Base-by-base conservation (phyloP, 2,113 vertebrate genomes). In the Zeus faber region DNA sequence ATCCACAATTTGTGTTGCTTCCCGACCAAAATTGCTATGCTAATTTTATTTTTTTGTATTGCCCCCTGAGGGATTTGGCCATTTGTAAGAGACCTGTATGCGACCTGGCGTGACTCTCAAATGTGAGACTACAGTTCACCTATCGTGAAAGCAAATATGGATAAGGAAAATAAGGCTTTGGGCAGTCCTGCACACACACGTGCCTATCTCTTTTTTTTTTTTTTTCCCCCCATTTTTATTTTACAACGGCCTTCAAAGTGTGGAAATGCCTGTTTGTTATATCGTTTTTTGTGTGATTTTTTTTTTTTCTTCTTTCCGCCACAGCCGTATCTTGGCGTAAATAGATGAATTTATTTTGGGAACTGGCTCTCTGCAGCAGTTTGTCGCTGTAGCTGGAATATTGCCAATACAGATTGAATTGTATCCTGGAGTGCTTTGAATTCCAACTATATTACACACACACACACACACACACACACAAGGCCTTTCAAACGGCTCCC, bases 351-450 rank as follows among this genome's bases (percentile, higher is more conserved):
- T 6, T 17, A 22, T 18, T 44, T 10, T 48, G 31, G 37, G 27
- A 22, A 22, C 24, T 13, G 21, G 56, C 49, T 47, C 27, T 27
- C 21, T 13, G 37, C 10, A 25, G 21, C 4, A 41, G 6, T 41
- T 41, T 16, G 14, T 52, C 47, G 51, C 60, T 17, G 6, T 22
- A 11, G 31, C 3, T 14, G n/a, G 17, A 21, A 21, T 60, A 33
- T 50, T 59, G 49, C 39, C 56, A 60, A n/a, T 66, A 31, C 27
- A 62, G 26, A 58, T 45, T 66, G 48, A 66, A 57, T 49, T 66
- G 53, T 50, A 47, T 64, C 49, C 11, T 18, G 21, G 29, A 68
- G 58, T 62, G 53, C 11, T 49, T 62, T 63, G 35, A 70, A 58
- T 63, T 48, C 47, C 47, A 61, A 61, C 40, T 33, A 13, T 47